These are phyloP conservation scores for Mellivora capensis DNA, from an alignment of 2,113 vertebrate genomes.

Conservation along the genomic window DNA sequence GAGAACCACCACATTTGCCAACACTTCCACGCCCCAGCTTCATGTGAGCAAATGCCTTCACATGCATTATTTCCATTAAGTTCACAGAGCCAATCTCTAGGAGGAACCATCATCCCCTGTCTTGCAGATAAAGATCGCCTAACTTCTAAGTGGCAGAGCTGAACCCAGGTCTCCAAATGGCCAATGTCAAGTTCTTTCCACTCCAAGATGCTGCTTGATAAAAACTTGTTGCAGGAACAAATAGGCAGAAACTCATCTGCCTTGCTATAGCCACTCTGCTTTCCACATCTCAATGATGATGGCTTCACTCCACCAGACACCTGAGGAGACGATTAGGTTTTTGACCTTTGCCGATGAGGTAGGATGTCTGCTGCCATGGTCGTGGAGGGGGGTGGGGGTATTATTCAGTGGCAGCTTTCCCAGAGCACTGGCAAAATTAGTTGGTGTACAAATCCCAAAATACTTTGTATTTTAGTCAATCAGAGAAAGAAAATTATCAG, in stretches of 20 bases:
- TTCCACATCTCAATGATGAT: neutral
- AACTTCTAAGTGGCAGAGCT: neutral
- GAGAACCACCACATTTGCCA: neutral
- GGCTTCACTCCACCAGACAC: neutral
- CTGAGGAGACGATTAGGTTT: constrained; percentile 16
- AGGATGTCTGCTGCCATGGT: neutral
- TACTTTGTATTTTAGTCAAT: neutral
- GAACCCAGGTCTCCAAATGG: neutral
- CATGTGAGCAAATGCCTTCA: neutral
- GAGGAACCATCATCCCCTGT: neutral
- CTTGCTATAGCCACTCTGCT: neutral
- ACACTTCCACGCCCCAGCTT: neutral
- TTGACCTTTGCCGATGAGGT: neutral
- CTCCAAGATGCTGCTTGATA: neutral
- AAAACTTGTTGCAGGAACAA: neutral
- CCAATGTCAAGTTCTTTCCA: neutral
- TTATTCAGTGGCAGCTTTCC: constrained; percentile 11
- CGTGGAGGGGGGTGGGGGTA: neutral
- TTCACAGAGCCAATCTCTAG: neutral
- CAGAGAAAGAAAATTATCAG: too few relatives aligned
- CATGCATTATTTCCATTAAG: neutral
- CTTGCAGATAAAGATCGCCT: neutral
- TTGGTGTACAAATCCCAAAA: neutral
- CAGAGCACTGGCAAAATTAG: neutral
- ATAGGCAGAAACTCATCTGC: neutral